Base-by-base conservation (phyloP, 2,797 vertebrate species). In the Pseudochromis fuscus region DNA sequence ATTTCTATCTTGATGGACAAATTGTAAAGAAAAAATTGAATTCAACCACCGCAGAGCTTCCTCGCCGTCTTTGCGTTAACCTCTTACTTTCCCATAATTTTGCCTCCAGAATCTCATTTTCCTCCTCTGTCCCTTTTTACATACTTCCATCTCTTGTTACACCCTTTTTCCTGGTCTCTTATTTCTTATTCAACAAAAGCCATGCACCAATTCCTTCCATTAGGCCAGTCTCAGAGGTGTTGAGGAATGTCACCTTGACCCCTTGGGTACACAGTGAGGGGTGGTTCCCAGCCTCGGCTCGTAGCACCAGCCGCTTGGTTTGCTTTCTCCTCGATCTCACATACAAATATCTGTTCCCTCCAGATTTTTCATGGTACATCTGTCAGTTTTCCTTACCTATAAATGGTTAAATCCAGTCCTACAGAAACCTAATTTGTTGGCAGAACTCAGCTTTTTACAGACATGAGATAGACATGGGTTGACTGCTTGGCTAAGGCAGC, bases 231-330 rank as follows among this genome's bases (percentile, higher is more conserved):
- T 94, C 95, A 24, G 80, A 95, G 92, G 94, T 94, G 81, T 83
- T 89, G 63, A 90, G 94, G 95, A 96, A 97, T 96, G 95, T 88
- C 92, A 95, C 95, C 95, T 91, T 80, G 93, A 94, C 91, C 92
- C 91, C 87, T 88, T 91, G 93, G 92, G 90, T 93, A 86, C 92
- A 94, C 93, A 88, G 93, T 92, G 74, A 87, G 69, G 79, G 84
- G 77, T 75, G 79, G 83, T 92, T 94, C 93, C 94, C 90, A 92
- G 90, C 93, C 91, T 92, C 56, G 4, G 38, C 59, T 57, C 10
- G n/a, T 46, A 35, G 72, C 59, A 10, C 2, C 4, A 49, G 51
- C 59, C 11, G 15, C 27, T 74, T 31, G 77, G 59, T 75, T 86
- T 61, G 30, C 40, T 51, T 70, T 71, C 27, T 50, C 53, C 67